phyloP scores from a whole-genome alignment of 35 echinoderm and acorn worm species.

The Lytechinus pictus region DNA sequence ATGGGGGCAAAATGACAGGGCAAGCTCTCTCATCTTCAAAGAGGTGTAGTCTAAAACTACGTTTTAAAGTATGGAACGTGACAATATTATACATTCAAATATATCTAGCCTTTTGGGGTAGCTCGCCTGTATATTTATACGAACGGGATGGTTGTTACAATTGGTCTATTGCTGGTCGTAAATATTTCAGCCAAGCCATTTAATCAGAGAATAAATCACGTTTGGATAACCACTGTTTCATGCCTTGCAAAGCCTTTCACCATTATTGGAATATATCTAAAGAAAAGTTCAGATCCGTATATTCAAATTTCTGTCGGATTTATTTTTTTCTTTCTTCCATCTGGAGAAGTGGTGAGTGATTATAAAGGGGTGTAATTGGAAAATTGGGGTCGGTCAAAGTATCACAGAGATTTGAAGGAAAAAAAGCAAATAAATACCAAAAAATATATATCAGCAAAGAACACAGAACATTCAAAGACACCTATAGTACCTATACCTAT shows the following conservation, averaged over 20 bases:
- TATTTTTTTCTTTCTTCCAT: neutral
- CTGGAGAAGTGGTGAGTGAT: neutral
- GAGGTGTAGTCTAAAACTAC: neutral
- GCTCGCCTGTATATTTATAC: neutral
- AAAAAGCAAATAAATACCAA: too few relatives aligned
- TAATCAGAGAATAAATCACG: conserved; percentile 7
- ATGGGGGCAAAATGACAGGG: neutral
- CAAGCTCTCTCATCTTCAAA: neutral
- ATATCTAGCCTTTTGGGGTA: neutral
- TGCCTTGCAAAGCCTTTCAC: neutral
- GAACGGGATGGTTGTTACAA: neutral
- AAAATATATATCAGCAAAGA: too few relatives aligned
- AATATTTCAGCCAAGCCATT: neutral
- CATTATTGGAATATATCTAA: neutral
- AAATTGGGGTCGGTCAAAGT: too few relatives aligned
- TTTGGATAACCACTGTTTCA: neutral
- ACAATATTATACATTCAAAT: neutral
- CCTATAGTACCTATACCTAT: too few relatives aligned
- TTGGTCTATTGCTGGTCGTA: neutral
- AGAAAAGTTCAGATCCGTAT: neutral
- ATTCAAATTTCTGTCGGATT: neutral
- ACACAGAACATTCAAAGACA: too few relatives aligned
- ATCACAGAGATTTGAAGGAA: too few relatives aligned
- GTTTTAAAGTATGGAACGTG: neutral
- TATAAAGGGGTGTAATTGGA: neutral